phyloP scores from a whole-genome alignment of 2,113 vertebrate species.

The Cyanistes caeruleus region DNA sequence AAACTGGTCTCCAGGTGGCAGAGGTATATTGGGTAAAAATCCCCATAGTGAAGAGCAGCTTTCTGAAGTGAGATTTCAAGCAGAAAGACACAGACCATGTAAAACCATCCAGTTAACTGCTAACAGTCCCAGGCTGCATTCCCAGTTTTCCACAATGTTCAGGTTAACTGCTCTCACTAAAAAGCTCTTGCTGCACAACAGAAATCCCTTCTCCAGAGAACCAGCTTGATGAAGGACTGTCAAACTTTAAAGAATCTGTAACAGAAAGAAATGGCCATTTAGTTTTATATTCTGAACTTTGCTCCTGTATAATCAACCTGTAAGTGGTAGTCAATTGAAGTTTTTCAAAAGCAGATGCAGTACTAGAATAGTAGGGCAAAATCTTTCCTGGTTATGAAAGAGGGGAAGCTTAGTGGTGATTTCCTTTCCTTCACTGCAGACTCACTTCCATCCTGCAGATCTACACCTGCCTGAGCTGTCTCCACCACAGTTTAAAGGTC shows the following conservation, averaged over 20 bases:
- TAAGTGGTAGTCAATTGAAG: accelerated
- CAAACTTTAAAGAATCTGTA: neutral
- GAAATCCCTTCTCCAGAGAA: neutral
- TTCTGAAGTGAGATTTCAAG: neutral
- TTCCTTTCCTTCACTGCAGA: neutral
- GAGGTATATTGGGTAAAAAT: neutral
- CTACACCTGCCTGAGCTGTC: neutral
- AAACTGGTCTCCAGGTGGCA: neutral
- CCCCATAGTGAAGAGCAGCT: neutral
- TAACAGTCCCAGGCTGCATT: neutral
- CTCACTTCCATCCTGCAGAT: neutral
- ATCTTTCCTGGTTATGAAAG: neutral
- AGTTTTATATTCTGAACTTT: neutral
- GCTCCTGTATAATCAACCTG: neutral
- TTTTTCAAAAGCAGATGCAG: neutral
- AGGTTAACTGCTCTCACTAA: neutral
- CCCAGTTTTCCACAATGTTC: neutral
- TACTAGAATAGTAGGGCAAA: neutral
- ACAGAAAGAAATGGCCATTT: neutral
- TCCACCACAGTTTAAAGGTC: accelerated
- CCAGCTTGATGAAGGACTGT: neutral
- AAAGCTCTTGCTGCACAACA: neutral
- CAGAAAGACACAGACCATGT: neutral
- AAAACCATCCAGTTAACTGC: neutral
- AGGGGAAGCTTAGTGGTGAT: neutral